phyloP scores from a whole-genome alignment of 2,113 vertebrate species.

The Colossoma macropomum region DNA sequence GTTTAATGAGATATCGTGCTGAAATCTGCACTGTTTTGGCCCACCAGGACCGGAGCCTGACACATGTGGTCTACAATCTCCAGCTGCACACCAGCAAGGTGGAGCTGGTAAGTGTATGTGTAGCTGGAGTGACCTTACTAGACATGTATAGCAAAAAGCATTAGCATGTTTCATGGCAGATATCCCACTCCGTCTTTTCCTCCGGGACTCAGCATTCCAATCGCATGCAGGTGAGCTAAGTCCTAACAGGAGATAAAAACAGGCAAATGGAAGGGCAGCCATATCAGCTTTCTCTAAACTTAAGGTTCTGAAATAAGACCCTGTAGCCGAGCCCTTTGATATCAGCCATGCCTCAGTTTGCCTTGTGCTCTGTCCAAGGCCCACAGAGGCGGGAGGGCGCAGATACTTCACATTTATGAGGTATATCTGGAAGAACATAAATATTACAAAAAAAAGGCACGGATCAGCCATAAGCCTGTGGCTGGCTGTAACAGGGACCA shows the following conservation, averaged over 20 bases:
- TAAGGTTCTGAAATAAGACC: slow-evolving; percentile 34
- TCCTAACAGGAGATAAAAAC: slow-evolving; percentile 38
- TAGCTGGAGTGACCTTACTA: too few species aligned
- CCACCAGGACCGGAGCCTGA: too few species aligned
- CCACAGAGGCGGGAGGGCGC: slow-evolving; percentile 5
- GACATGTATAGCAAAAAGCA: too few species aligned
- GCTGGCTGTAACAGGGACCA: slow-evolving; percentile 19
- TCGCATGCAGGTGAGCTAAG: slow-evolving; percentile 22
- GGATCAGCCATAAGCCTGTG: slow-evolving; percentile 7
- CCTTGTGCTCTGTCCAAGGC: slow-evolving; percentile 16
- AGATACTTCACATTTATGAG: slow-evolving; percentile 48
- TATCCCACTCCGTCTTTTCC: not conserved
- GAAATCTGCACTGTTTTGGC: too few species aligned
- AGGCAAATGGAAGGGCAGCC: slow-evolving; percentile 34
- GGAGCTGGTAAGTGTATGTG: too few species aligned
- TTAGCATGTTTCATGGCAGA: slow-evolving; percentile 5
- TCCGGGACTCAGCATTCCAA: slow-evolving; percentile 26
- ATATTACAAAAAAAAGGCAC: slow-evolving; percentile 17
- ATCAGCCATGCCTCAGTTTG: slow-evolving; percentile 31
- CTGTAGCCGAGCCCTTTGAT: slow-evolving; percentile 38
- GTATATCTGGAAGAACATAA: slow-evolving; percentile 41
- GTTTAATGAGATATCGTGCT: too few species aligned
- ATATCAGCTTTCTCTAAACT: slow-evolving; percentile 35
- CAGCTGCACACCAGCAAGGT: too few species aligned
- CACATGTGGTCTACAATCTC: too few species aligned